phyloP scores from a whole-genome alignment of 2,888 invertebrate genomes.

The Coenonympha arcania region DNA sequence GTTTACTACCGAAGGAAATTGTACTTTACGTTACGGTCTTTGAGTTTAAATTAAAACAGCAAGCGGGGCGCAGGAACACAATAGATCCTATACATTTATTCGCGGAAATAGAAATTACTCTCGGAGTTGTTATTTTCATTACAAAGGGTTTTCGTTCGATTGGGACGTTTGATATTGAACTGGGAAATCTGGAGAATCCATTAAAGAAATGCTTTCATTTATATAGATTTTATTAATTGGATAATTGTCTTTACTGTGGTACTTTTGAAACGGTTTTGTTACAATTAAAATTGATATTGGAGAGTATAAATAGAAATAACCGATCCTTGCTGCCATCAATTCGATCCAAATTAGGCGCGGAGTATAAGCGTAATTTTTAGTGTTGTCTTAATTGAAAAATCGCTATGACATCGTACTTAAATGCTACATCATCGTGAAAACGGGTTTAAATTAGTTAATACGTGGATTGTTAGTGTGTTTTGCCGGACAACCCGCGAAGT shows the following conservation, averaged over 20 bases:
- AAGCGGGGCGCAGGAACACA: constrained; percentile 11
- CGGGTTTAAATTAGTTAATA: no score
- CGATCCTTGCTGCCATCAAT: no score
- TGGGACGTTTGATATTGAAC: constrained; percentile 25
- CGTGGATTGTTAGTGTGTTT: no score
- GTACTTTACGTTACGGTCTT: constrained; percentile 20
- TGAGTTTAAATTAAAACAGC: constrained; percentile 21
- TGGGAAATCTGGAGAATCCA: constrained; percentile 1
- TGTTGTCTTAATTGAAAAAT: no score
- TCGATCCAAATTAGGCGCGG: no score
- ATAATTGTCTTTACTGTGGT: constrained; percentile 7
- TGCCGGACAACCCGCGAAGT: no score
- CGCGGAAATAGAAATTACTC: constrained; percentile 31
- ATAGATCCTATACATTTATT: constrained; percentile 25
- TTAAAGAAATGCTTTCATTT: constrained; percentile 15
- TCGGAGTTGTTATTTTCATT: constrained; percentile 30
- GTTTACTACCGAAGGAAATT: constrained; percentile 20
- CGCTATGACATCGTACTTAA: no score
- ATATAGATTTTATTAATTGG: constrained; percentile 20
- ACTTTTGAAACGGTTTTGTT: background rate
- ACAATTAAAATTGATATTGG: background rate
- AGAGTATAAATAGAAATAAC: background rate
- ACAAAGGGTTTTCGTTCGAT: constrained; percentile 26
- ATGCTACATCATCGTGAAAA: no score
- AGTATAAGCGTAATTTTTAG: no score